A percentile compares a stretch with the other conserved stretches of the same genome.
phyloP scores from a whole-genome alignment of 1,140 invertebrate species.

The Cotesia typhae region DNA sequence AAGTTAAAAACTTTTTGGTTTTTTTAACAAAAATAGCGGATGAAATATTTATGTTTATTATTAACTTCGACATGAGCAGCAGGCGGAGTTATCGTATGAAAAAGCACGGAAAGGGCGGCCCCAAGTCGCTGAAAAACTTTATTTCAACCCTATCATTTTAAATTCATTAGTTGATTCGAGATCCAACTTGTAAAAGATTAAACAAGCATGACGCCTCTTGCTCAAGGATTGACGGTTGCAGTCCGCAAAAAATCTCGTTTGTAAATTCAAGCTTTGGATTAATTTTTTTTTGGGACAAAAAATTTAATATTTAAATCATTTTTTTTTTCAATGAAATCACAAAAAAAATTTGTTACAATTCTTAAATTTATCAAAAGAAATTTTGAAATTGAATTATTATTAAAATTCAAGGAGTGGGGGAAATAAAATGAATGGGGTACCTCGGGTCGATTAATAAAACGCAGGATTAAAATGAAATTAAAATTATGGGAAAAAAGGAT shows the following conservation, averaged over 20 bases:
- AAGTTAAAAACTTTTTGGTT: no score
- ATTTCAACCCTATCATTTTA: slow-evolving; percentile 48
- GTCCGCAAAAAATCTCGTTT: slow-evolving; percentile 11
- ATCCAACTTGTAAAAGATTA: slow-evolving; percentile 44
- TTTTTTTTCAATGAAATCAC: no score
- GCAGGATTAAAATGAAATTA: no score
- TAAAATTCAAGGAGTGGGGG: no score
- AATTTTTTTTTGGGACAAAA: no score
- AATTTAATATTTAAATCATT: no score
- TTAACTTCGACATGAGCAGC: neutral
- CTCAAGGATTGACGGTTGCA: slow-evolving; percentile 25
- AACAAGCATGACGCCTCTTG: slow-evolving; percentile 42
- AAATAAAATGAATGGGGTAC: no score
- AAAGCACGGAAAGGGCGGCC: slow-evolving; percentile 17
- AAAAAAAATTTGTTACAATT: no score
- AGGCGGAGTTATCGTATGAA: neutral
- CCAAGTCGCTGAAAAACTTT: slow-evolving; percentile 39
- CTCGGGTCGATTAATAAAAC: no score
- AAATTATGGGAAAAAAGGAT: neutral
- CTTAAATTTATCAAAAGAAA: no score
- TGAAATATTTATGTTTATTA: neutral
- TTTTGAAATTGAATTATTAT: no score
- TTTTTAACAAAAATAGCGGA: no score
- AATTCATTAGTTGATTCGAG: slow-evolving; percentile 54
- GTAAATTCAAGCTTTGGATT: neutral